These are phyloP conservation scores for Monochamus saltuarius DNA, from an alignment of 1,140 invertebrate genomes.

Conservation along the genomic window DNA sequence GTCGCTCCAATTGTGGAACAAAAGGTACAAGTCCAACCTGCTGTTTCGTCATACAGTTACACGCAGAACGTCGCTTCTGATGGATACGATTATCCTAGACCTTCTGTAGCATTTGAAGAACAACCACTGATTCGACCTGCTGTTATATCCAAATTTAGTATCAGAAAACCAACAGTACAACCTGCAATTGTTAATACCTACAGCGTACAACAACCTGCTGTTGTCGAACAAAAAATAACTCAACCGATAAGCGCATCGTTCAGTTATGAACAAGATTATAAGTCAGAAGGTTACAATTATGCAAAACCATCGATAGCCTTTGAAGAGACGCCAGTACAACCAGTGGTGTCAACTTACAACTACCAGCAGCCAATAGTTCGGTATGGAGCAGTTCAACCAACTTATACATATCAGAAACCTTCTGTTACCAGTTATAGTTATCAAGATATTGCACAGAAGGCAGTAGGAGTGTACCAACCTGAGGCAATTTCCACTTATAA, in stretches of 20 bases:
- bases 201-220: no score
- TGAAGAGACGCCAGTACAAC: conserved; percentile 8
- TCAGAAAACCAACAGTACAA: conserved; percentile 39
- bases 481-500: conserved; percentile 8
- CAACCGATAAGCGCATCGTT: conserved; percentile 5
- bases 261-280: not conserved
- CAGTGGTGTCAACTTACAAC: conserved; percentile 17
- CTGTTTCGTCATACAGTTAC: conserved; percentile 7
- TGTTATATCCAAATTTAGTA: conserved; percentile 25
- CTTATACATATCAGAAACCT: conserved; percentile 42
- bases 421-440: conserved; percentile 12
- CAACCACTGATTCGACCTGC: conserved; percentile 28
- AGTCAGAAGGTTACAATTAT: conserved; percentile 48
- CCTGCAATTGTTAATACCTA: conserved; percentile 27
- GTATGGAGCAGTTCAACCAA: conserved; percentile 5
- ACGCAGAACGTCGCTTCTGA: conserved; percentile 2
- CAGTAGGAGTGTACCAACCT: not conserved
- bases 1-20: not conserved
- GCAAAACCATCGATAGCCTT: conserved; percentile 46
- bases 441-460: not conserved
- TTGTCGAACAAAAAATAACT: conserved; percentile 43
- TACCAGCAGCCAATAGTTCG: conserved; percentile 3
- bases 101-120: conserved; percentile 50
- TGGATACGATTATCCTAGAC: conserved; percentile 54
- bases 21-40: not conserved